Base-by-base conservation (phyloP, 1,140 invertebrate species). In the Melipona quadrifasciata region DNA sequence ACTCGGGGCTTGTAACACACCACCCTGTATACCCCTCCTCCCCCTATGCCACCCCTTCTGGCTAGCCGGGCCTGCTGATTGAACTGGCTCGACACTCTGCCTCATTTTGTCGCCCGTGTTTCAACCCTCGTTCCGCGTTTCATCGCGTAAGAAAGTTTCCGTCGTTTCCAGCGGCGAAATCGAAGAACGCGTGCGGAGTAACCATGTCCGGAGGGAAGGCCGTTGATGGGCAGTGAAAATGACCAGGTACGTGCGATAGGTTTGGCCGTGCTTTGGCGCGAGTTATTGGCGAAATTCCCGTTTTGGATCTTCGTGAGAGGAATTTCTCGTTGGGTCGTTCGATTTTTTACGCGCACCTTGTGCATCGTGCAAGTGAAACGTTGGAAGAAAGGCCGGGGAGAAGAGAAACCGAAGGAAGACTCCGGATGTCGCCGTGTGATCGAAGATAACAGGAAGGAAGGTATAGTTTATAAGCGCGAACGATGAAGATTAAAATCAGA, bases 1-100 rank as follows among this genome's bases (percentile, higher is more conserved):
- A 84, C 67, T 34, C 14, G 61, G 84, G 79, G 84, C 65, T 85
- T 74, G 80, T 72, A 77, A 86, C 75, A 78, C 64, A 70, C 70
- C 75, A 53, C 80, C 81, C 34, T 39, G 34, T 39, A 5, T 5
- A 2, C 34, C 34, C 57, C 65, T 27, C n/a, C 67, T 55, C 73
- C 51, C 17, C 58, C 51, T 39, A 10, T 14, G 27, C 34, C 19
- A 53, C 31, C 61, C n/a, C 31, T 47, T 72, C 74, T 67, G 73
- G 39, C 77, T 12, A 75, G 73, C 58, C 24, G 24, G 80, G 78
- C 77, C 73, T 53, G 64, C 58, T 76, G 76, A 78, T 82, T 82
- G 39, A 78, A 85, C 64, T 53, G 67, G 19, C 82, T 61, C 77
- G 55, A 53, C 83, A 64, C 65, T 71, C 55, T 76, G 71, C 83